Percentiles rank a stretch among this genome's conserved stretches.
phyloP scores from a whole-genome alignment of 2,888 invertebrate species.

The Caenorhabditis japonica region DNA sequence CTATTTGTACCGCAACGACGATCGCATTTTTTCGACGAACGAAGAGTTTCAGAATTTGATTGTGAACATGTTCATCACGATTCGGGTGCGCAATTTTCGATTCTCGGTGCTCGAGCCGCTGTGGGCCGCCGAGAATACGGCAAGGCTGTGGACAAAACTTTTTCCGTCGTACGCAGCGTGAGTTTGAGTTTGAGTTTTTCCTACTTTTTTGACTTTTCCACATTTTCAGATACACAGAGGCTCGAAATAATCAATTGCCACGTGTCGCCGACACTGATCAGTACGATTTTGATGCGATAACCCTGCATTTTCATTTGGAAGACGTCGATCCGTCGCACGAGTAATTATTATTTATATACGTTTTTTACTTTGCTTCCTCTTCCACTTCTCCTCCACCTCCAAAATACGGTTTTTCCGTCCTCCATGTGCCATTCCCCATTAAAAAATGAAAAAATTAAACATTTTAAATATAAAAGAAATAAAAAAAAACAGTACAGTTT shows the following conservation, averaged over 20 bases:
- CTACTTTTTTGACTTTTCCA: too few species aligned
- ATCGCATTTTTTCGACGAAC: slow-evolving; percentile 18
- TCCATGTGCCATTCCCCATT: too few species aligned
- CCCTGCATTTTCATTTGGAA: slow-evolving; percentile 30
- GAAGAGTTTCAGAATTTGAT: slow-evolving; percentile 38
- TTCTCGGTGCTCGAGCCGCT: slow-evolving; percentile 34
- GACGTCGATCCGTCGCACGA: too few species aligned
- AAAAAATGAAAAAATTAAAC: too few species aligned
- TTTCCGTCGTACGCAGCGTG: slow-evolving; percentile 28
- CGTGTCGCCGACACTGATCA: slow-evolving; percentile 17
- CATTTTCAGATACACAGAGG: slow-evolving; percentile 18
- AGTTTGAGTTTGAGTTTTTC: not conserved
- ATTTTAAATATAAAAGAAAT: too few species aligned
- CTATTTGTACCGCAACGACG: slow-evolving; percentile 30
- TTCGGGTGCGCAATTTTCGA: slow-evolving; percentile 25
- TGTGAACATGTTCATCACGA: slow-evolving; percentile 42
- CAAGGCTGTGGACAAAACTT: slow-evolving; percentile 30
- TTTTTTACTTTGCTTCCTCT: too few species aligned
- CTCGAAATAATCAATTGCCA: slow-evolving; percentile 6
- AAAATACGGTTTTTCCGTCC: too few species aligned
- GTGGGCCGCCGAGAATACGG: slow-evolving; percentile 28
- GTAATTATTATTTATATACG: too few species aligned
- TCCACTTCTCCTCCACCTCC: too few species aligned
- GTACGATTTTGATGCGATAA: slow-evolving; percentile 31
- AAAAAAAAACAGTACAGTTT: too few species aligned